Base-by-base conservation (phyloP, 2,888 invertebrate species). In the Hirtodrosophila cameraria region DNA sequence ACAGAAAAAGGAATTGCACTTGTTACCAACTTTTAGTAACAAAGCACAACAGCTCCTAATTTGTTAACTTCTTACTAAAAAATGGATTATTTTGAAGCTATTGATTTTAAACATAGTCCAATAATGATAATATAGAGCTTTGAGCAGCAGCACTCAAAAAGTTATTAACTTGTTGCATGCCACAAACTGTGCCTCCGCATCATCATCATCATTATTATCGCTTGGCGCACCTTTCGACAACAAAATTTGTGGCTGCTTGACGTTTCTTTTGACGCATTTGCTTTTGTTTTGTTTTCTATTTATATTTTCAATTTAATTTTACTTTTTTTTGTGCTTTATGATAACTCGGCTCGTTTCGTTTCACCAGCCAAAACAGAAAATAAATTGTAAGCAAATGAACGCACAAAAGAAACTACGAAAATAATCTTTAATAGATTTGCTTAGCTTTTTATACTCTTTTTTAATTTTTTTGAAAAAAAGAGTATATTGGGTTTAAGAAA, bases 361-460 rank as follows among this genome's bases (percentile, higher is more conserved):
- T 75, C 62, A 61, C 66, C 64, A 65, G 79, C 80, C 79, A 79
- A 82, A 85, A 55, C 79, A 50, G 69, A 75, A 85, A 80, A 85
- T 82, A 83, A 78, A 67, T 65, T 86, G 87, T 85, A 85, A 87
- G 86, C 85, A 87, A 85, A 85, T 85, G 74, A 86, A 70, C 61
- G 73, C 74, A 66, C 85, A 87, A 85, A 87, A 83, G 81, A 74
- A 87, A 85, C 86, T 86, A 83, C 69, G 69, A 87, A 85, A 83
- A 87, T 85, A 87, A 80, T 85, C 87, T 84, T 70, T 78, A 62
- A 61, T 77, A 77, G 83, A 77, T 77, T 85, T 75, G 73, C 65
- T 46, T 42, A 27, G 46, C 48, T 60, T 69, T 59, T 55, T 43
- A 36, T 15, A 8, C 12, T 39, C 35, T 50, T 28, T 31, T 31